Evolutionary conservation across 2,113 vertebrate genomes (phyloP).

Genomic region (Lipophrys pholis): DNA sequence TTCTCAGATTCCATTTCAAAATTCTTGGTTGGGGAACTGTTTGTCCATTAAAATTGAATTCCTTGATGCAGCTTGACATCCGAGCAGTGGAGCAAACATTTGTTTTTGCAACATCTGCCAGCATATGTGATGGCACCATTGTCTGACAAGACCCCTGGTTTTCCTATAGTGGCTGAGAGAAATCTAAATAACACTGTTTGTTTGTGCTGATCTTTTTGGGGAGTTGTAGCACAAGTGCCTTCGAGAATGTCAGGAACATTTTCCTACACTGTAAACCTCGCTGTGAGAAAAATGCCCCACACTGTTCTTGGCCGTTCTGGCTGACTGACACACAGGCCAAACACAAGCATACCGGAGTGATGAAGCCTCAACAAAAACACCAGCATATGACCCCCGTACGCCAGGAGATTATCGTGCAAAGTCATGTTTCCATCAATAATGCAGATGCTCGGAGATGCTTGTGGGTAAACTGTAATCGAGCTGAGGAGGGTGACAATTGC

Average conservation of each 20-base stretch:
- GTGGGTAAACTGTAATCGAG: conserved; percentile 14
- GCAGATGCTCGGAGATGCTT: not conserved
- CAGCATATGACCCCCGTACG: conserved; percentile 5
- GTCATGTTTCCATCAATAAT: conserved; percentile 24
- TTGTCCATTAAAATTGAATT: too few species aligned
- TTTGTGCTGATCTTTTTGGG: too few species aligned
- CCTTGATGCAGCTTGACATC: too few species aligned
- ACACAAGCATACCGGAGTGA: conserved; percentile 57
- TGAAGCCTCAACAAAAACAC: conserved; percentile 25
- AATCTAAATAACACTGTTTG: too few species aligned
- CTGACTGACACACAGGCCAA: conserved; percentile 53
- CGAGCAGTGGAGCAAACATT: too few species aligned
- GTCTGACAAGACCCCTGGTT: too few species aligned
- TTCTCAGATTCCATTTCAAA: too few species aligned
- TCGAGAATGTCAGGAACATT: not conserved
- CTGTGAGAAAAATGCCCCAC: conserved; percentile 40
- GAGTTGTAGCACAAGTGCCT: not conserved
- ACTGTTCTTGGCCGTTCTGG: conserved; percentile 17
- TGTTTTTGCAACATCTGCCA: too few species aligned
- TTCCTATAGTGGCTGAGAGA: too few species aligned
- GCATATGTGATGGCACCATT: too few species aligned
- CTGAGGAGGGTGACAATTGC: not conserved
- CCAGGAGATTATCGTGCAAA: conserved; percentile 24
- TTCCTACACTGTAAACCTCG: conserved; percentile 19
- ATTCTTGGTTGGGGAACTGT: too few species aligned